phyloP scores from a whole-genome alignment of 2,888 invertebrate genomes.

The Folsomia manolachei region DNA sequence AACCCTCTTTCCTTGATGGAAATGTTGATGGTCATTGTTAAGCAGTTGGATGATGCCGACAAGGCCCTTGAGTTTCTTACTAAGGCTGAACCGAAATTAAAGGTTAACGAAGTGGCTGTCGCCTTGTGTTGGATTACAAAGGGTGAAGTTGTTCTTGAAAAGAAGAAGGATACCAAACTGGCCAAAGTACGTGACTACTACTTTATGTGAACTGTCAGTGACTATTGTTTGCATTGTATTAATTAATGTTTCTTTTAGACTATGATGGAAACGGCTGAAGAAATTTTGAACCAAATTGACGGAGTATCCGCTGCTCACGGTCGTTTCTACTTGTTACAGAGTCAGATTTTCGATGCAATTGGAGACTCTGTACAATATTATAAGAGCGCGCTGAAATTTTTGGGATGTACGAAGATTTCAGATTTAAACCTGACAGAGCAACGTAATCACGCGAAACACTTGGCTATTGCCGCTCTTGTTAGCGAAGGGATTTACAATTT shows the following conservation, averaged over 20 bases:
- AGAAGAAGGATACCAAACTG: conserved; percentile 71
- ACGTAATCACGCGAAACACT: conserved; percentile 78
- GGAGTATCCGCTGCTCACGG: conserved; percentile 92
- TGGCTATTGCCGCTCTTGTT: conserved; percentile 89
- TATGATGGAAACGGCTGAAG: conserved; percentile 82
- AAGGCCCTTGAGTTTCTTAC: conserved; percentile 84
- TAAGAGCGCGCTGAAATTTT: conserved; percentile 80
- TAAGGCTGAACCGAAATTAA: conserved; percentile 82
- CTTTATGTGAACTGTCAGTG: not conserved
- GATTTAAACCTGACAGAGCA: conserved; percentile 66
- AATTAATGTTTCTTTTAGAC: conserved; percentile 56
- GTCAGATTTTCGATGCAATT: conserved; percentile 81
- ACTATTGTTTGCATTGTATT: not conserved
- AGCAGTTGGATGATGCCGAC: conserved; percentile 74
- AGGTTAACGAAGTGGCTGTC: conserved; percentile 78
- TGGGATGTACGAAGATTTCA: conserved; percentile 71
- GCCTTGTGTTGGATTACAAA: conserved; percentile 83
- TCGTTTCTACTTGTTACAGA: conserved; percentile 87
- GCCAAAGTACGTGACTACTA: conserved; percentile 60
- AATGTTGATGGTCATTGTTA: conserved; percentile 72
- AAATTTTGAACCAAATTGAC: conserved; percentile 80
- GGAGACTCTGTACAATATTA: conserved; percentile 95
- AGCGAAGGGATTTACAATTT: conserved; percentile 96
- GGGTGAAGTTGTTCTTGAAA: conserved; percentile 75
- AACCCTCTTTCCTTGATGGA: conserved; percentile 90